Evolutionary conservation across 2,113 vertebrate species (phyloP), one percentile per base, ranked within the genome.

Genomic region (Guaruba guarouba): DNA sequence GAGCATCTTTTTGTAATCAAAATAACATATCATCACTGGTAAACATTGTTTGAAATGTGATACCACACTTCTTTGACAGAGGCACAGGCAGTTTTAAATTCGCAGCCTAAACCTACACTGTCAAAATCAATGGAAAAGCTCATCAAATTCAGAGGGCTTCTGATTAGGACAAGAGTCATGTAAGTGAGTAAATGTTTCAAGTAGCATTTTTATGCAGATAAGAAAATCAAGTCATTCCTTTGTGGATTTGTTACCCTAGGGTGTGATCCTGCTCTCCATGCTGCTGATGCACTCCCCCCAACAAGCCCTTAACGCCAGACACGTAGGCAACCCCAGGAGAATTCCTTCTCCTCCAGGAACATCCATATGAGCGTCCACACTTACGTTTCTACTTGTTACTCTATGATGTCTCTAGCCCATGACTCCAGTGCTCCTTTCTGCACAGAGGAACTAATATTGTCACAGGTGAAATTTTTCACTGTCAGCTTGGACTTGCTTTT

Each of bases 1-100:
- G 90, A 97, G 51, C 33, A 7, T 86, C 68, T 75, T 86, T 86
- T 86, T 92, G 68, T 90, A 93, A 96, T 94, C 90, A 96, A 71
- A 93, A 88, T 92, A 88, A 92, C 93, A 96, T 75, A 96, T 94
- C 64, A 90, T 86, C 85, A 92, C 39, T 39, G 57, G 35, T 82
- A 95, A 94, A 95, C 71, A 74, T 46, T 87, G 31, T 84, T 55
- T 69, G 78, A 95, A 88, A 93, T 37, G 31, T 62, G 91, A 91
- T 54, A 35, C 23, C 89, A 66, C 76, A 74, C 16, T 85, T 79
- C 62, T 78, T 79, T 82, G 71, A 90, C 39, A 82, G 48, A 90
- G 5, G 27, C 59, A 85, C 14, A 46, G 41, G n/a, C 13, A 82
- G 48, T 86, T 91, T 88, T 66, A 77, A 70, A 90, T 88, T 76